Conservation (phyloP, 2,113 vertebrate species). For the Brachyistius frenatus region DNA sequence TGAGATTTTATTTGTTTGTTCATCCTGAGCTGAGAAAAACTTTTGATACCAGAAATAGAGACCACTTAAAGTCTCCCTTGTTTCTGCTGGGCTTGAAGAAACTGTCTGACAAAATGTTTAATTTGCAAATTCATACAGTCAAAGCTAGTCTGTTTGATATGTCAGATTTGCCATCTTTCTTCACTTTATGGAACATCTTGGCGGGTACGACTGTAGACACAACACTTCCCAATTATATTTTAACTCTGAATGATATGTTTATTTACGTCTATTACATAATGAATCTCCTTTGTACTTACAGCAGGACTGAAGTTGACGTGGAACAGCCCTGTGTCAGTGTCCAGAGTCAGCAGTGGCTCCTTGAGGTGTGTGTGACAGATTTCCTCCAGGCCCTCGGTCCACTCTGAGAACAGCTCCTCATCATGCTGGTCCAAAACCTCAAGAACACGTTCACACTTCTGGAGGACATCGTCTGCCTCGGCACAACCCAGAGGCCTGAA, state of each 20-base stretch:
- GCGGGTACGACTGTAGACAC: neutral
- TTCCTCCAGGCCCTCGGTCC: conserved; percentile 77
- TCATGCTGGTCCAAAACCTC: conserved; percentile 78
- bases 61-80: too few species aligned
- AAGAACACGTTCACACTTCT: conserved; percentile 82
- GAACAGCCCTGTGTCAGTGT: conserved; percentile 69
- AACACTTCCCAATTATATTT: neutral
- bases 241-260: neutral
- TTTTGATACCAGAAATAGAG: too few species aligned
- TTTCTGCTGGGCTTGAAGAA: too few species aligned
- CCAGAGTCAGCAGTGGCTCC: conserved; percentile 73
- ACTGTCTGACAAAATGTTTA: too few species aligned
- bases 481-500: conserved; percentile 74
- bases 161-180: neutral
- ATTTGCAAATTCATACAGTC: too few species aligned
- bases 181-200: neutral
- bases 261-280: neutral
- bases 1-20: neutral
- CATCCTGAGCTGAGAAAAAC: neutral
- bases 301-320: conserved; percentile 83
- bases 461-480: conserved; percentile 79
- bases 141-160: too few species aligned
- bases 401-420: conserved; percentile 74
- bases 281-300: conserved; percentile 68
- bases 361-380: conserved; percentile 79